Conservation (phyloP, 1,140 invertebrate species). For the Brachionus rotundiformis region DNA sequence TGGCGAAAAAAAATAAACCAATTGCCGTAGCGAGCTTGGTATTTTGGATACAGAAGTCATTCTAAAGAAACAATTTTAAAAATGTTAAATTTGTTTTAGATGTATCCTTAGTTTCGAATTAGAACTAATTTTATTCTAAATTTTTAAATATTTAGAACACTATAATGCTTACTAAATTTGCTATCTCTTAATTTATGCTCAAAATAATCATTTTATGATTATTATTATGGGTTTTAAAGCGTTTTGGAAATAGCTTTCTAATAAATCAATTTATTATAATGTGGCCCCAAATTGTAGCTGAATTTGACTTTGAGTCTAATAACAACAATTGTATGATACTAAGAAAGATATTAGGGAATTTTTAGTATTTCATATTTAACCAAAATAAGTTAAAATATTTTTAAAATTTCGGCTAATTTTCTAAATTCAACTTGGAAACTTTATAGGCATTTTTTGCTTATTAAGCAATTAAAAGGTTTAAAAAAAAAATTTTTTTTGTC, state of each 20-base stretch:
- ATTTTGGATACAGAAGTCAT: slow-evolving; percentile 28
- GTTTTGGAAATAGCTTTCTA: background rate
- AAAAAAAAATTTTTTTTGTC: too few relatives aligned
- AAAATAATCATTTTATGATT: slow-evolving; percentile 14
- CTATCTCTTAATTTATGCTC: background rate
- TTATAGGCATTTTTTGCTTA: too few relatives aligned
- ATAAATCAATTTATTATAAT: slow-evolving; percentile 13
- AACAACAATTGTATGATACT: too few relatives aligned
- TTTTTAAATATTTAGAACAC: background rate
- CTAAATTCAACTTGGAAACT: too few relatives aligned
- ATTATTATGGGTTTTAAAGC: background rate
- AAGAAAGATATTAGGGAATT: too few relatives aligned
- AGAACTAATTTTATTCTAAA: background rate
- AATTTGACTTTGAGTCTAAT: background rate
- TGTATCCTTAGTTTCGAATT: slow-evolving; percentile 7
- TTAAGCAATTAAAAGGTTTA: too few relatives aligned
- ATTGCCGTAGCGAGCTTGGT: background rate
- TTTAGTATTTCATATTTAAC: too few relatives aligned
- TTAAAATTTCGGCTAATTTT: too few relatives aligned
- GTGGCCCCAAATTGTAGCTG: background rate
- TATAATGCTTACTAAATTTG: background rate
- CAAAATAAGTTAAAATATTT: too few relatives aligned
- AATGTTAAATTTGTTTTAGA: background rate
- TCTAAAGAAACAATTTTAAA: background rate
- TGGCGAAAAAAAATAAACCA: background rate